Evolutionary conservation across 2,888 invertebrate genomes (phyloP).

Genomic region (Platycnemis pennipes): DNA sequence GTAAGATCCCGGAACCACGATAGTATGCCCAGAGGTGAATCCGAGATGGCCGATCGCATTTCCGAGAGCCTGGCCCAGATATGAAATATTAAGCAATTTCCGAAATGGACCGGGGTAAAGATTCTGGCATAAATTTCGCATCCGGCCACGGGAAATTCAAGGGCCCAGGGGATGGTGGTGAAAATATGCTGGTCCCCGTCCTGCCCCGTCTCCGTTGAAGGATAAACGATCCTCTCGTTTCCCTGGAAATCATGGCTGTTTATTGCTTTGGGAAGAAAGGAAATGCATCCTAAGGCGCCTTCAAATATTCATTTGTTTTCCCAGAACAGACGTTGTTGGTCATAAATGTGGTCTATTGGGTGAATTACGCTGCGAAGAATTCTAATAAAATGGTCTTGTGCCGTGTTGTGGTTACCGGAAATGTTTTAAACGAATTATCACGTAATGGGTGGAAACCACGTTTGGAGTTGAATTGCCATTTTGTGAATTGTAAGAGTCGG

Average conservation of each 20-base stretch:
- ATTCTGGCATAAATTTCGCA: not conserved
- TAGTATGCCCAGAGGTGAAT: not conserved
- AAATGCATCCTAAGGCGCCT: not conserved
- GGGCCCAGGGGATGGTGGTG: not conserved
- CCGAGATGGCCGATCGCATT: not conserved
- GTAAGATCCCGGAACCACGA: not conserved
- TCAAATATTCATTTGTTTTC: not conserved
- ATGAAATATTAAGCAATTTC: constrained; percentile 21
- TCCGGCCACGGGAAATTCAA: constrained; percentile 17
- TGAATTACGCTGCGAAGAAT: not conserved
- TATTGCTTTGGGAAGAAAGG: not conserved
- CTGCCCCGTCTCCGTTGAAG: not conserved
- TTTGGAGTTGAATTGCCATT: no score
- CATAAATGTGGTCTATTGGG: not conserved
- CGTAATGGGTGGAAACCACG: no score
- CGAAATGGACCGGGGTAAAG: not conserved
- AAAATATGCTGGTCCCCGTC: not conserved
- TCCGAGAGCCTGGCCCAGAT: not conserved
- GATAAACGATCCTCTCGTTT: not conserved
- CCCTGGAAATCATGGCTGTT: not conserved
- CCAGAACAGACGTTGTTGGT: not conserved
- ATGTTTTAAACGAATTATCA: no score
- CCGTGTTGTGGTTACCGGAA: no score
- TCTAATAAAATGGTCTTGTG: no score
- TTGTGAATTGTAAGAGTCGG: no score